Conservation (phyloP, 1,140 invertebrate species). For the Berghia stephanieae region DNA sequence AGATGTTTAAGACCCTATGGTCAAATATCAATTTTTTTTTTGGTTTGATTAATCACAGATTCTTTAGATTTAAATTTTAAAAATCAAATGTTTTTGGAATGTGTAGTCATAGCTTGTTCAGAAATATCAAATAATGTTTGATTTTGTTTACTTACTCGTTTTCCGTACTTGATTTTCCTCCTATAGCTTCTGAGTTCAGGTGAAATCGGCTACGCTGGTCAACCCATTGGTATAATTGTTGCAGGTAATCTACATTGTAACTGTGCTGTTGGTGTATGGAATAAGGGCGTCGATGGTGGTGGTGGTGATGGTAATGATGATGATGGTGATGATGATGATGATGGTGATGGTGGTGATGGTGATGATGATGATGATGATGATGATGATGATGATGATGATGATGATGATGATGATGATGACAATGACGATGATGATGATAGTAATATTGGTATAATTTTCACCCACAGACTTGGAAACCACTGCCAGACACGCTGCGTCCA, state of each 20-base stretch:
- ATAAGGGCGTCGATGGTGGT: neutral
- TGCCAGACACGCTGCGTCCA: neutral
- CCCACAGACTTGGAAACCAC: neutral
- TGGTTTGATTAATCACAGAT: too few species aligned
- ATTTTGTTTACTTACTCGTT: too few species aligned
- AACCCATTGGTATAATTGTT: conserved; percentile 67
- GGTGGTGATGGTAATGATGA: neutral
- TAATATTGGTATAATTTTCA: conserved; percentile 22
- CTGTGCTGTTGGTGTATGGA: neutral
- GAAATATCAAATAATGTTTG: too few species aligned
- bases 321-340: neutral
- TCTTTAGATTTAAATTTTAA: too few species aligned
- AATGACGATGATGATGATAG: too few species aligned
- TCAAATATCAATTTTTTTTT: too few species aligned
- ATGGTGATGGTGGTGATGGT: neutral
- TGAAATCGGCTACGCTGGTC: conserved; percentile 67
- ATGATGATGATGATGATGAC: too few species aligned
- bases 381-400: neutral
- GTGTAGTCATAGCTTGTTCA: too few species aligned
- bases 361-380: neutral
- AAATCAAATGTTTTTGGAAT: too few species aligned
- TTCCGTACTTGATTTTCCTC: neutral
- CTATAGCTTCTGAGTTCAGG: conserved; percentile 66
- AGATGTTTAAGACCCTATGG: too few species aligned
- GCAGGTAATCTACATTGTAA: conserved; percentile 51